Evolutionary conservation across 2,797 vertebrate genomes (phyloP).

Genomic region (Acipenser ruthenus): DNA sequence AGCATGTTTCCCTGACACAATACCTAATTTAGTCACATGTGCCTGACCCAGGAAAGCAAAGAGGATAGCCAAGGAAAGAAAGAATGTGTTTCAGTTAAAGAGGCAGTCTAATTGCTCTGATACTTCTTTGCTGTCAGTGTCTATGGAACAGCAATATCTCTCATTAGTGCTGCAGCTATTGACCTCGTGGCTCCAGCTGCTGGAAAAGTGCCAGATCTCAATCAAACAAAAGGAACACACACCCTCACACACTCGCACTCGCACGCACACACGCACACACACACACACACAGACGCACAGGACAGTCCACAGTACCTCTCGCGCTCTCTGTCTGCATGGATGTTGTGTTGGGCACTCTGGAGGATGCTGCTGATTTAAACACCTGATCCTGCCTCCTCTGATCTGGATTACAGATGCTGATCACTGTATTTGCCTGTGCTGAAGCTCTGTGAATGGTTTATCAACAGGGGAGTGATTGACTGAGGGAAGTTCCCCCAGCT

Average conservation of each 20-base stretch:
- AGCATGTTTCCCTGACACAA: background rate
- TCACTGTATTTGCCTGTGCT: conserved; percentile 38
- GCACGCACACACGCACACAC: background rate
- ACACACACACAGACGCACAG: background rate
- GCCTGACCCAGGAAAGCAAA: background rate
- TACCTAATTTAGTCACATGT: background rate
- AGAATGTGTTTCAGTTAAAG: background rate
- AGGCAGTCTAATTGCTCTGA: background rate
- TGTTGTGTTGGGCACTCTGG: conserved; percentile 4
- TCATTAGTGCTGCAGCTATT: conserved; percentile 1
- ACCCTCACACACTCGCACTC: conserved; percentile 4
- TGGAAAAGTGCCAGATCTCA: conserved; percentile 4
- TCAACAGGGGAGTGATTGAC: conserved; percentile 49
- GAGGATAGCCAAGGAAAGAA: too few species aligned
- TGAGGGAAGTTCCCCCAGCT: conserved; percentile 21
- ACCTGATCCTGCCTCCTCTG: conserved; percentile 18
- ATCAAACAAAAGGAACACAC: background rate
- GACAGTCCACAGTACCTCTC: background rate
- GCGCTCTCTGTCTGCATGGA: conserved; percentile 10
- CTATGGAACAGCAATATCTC: background rate
- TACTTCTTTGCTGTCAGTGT: background rate
- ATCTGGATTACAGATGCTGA: conserved; percentile 40
- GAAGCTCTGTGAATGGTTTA: conserved; percentile 38
- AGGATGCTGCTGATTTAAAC: conserved; percentile 23
- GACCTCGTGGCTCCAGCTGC: conserved; percentile 1